These are phyloP conservation scores for Phytoseiulus persimilis DNA, from an alignment of 2,888 invertebrate species.

Conservation along the genomic window DNA sequence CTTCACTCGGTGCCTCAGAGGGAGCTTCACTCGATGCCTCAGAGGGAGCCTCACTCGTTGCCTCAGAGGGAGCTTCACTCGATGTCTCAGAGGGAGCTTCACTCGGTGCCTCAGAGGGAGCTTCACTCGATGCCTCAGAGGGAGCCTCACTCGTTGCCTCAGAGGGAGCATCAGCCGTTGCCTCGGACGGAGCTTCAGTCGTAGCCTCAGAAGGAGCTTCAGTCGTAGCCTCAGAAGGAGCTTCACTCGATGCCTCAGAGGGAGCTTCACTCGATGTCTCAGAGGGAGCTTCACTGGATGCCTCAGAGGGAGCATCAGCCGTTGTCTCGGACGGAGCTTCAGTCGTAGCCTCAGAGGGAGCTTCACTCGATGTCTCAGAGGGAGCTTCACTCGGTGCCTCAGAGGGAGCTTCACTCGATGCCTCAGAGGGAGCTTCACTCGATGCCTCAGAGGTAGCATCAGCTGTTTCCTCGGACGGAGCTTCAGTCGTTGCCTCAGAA, in stretches of 20 bases:
- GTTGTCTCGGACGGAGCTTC: no score
- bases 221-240: neutral
- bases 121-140: neutral
- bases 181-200: neutral
- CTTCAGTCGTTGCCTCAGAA: no score
- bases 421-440: no score
- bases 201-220: neutral
- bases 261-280: neutral
- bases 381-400: no score
- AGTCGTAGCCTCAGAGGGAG: no score
- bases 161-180: neutral
- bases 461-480: neutral
- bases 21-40: neutral
- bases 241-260: neutral
- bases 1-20: no score
- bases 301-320: neutral
- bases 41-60: neutral
- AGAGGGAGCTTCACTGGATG: neutral
- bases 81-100: conserved; percentile 16
- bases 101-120: neutral
- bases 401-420: no score
- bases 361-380: no score
- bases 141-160: neutral
- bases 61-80: neutral
- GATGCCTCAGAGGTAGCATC: no score